Evolutionary conservation across 2,797 vertebrate genomes (phyloP), one percentile per base, ranked within the genome.

Genomic region (Margarornis squamiger): DNA sequence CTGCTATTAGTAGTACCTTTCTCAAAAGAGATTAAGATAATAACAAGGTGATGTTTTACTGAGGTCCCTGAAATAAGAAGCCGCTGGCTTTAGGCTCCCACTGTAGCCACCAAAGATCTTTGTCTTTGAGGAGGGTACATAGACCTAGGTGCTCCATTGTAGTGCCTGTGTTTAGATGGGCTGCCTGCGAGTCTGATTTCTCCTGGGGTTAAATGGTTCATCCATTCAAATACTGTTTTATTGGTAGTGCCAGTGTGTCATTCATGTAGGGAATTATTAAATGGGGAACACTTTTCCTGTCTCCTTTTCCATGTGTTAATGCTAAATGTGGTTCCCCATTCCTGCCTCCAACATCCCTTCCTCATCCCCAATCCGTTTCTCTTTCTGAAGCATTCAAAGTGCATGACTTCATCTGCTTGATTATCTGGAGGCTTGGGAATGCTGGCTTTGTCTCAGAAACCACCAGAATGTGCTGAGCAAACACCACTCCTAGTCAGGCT

Each of bases 381-480:
- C 45, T 76, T 90, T 70, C 66, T 75, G 61, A 39, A 78, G 71
- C 68, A 74, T 73, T 92, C 24, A 34, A 78, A 57, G 63, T 58
- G 66, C 65, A 77, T 95, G 70, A 95, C 85, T 96, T 97, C 92
- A 93, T 96, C 91, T 91, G 58, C 91, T 93, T 92, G 78, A 41
- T 94, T 90, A 91, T 87, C 49, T 84, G 0, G 29, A 93, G 73
- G 68, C 81, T 83, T 70, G 75, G 88, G 84, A 96, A 95, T 83
- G 61, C 73, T 92, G 92, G 92, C 88, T 73, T 95, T 59, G 57
- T 88, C 95, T 88, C 85, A 11, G 17, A 90, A 88, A 93, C 89
- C 75, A 29, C 19, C 34, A 92, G 43, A 92, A 92, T 93, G 76
- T 91, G 82, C 91, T 95, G 88, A 92, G 87, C 80, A 92, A 91